Base-by-base conservation (phyloP, 2,113 vertebrate species). In the Acinonyx jubatus region DNA sequence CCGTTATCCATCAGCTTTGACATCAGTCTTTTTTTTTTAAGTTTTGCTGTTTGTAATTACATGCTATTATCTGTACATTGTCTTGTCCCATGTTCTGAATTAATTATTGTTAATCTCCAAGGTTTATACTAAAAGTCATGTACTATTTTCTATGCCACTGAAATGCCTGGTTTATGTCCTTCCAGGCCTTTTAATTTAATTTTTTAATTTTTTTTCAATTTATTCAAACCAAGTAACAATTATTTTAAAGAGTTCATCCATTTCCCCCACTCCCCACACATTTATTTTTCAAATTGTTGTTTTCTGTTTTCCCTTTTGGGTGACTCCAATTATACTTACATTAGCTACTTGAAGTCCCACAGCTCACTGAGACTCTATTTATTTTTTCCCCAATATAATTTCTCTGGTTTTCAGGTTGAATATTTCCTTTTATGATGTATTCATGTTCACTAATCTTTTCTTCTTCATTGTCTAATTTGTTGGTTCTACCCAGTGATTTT, bases 41-140 rank as follows among this genome's bases (percentile, higher is more conserved):
- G 45, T 92, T 95, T 61, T 74, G 50, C 23, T 96, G 55, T 52
- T 89, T 81, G 55, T 89, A 87, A 94, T 96, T 96, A 91, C n/a
- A 68, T 33, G 29, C 63, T 88, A 74, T 86, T 82, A 89, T 63
- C 50, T 63, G 11, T 78, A 57, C 23, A 79, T 82, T 38, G 33
- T 83, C 23, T 87, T 11, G 5, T 38, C 65, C 55, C 13, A 36
- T 65, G 48, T 90, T 78, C 80, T 41, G 65, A 92, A 38, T 50
- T 76, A 45, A 45, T 45, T 45, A 45, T 45, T 45, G 45, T 45
- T 45, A 94, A 63, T 45, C 63, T 86, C 82, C 38, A n/a, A 69
- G 8, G 21, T 15, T 29, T 5, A 41, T 38, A 11, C 21, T 45
- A 45, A 87, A 93, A 96, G 36, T 15, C 48, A 65, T 0, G 36